These are phyloP conservation scores for Hemibates koningsi DNA, from an alignment of 2,113 vertebrate species.

Conservation along the genomic window DNA sequence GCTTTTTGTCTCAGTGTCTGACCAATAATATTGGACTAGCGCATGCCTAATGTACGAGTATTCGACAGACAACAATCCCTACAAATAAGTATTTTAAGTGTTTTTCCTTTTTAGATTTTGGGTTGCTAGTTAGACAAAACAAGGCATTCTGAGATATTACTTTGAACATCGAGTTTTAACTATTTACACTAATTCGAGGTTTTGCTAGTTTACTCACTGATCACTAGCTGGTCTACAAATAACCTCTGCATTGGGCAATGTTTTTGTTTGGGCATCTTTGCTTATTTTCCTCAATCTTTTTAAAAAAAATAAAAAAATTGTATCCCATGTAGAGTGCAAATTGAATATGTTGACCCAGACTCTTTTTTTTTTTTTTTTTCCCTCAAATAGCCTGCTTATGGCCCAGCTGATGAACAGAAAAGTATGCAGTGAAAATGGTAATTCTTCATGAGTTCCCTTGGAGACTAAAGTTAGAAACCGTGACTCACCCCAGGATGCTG, in stretches of 20 bases:
- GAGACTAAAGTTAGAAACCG: neutral
- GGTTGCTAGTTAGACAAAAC: neutral
- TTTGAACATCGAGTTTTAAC: neutral
- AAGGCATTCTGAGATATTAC: neutral
- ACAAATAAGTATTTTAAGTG: neutral
- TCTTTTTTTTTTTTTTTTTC: neutral
- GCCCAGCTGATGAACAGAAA: neutral
- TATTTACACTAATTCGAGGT: neutral
- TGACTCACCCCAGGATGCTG: constrained; percentile 93
- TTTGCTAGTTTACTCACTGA: neutral
- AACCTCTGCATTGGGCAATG: neutral
- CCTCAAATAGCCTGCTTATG: neutral
- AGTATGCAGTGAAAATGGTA: neutral
- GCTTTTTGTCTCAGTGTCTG: neutral
- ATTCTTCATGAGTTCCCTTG: neutral
- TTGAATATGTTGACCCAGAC: neutral
- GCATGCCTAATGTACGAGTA: neutral
- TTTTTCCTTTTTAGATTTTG: neutral
- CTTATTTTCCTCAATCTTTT: neutral
- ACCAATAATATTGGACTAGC: neutral
- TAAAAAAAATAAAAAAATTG: neutral
- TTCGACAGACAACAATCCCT: neutral
- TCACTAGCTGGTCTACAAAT: neutral
- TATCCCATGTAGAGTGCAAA: neutral
- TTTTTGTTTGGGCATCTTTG: neutral